Evolutionary conservation across 2,797 vertebrate genomes (phyloP).

Genomic region (Setipinna tenuifilis): DNA sequence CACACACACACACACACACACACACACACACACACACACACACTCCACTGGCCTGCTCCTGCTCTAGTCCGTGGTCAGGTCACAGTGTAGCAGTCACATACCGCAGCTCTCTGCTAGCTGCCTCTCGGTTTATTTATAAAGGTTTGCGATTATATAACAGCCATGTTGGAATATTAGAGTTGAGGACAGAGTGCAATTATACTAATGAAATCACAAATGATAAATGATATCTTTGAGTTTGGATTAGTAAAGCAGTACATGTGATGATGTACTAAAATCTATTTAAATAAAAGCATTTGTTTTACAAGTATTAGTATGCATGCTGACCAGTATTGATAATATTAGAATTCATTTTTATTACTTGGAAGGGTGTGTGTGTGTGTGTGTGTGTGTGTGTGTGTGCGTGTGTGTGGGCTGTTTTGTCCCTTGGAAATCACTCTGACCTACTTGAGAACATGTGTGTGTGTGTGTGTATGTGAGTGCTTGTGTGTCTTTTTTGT

Average conservation of each 20-base stretch:
- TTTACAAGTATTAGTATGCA: neutral
- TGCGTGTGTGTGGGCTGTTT: too few relatives aligned
- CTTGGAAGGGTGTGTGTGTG: too few relatives aligned
- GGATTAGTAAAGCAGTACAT: neutral
- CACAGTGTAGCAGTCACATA: neutral
- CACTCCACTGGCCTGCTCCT: neutral
- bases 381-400: too few relatives aligned
- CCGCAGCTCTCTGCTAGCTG: neutral
- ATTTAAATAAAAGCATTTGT: neutral
- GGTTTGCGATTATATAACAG: neutral
- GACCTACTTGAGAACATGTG: too few relatives aligned
- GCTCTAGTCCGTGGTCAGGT: neutral
- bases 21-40: too few relatives aligned
- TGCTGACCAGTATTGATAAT: too few relatives aligned
- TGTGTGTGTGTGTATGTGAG: too few relatives aligned
- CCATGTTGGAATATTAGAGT: neutral
- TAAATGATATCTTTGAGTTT: neutral
- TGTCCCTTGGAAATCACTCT: too few relatives aligned
- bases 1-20: neutral
- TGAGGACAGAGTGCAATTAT: neutral
- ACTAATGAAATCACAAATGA: neutral
- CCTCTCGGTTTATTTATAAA: neutral
- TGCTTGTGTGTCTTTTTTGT: too few relatives aligned
- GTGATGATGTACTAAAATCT: neutral
- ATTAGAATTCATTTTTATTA: too few relatives aligned